Percentiles rank a stretch among this genome's conserved stretches.
Evolutionary conservation across 1,140 invertebrate species (phyloP).

Genomic region (Vanessa atalanta): DNA sequence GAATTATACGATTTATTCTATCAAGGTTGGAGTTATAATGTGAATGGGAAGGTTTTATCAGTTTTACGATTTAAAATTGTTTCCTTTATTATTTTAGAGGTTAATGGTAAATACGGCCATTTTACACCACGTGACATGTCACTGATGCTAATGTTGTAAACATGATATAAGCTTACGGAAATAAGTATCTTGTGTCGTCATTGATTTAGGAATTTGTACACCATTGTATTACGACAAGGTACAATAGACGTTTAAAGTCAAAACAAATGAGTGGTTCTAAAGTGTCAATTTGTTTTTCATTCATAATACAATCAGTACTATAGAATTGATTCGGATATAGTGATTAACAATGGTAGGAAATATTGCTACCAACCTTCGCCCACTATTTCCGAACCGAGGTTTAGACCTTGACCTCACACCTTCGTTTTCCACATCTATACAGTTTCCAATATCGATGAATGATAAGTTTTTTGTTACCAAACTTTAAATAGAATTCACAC

Average conservation of each 20-base stretch:
- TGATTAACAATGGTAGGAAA: conserved; percentile 21
- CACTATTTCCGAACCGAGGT: conserved; percentile 17
- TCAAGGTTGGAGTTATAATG: background rate
- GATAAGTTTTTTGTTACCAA: background rate
- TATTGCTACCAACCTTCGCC: background rate
- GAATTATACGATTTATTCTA: background rate
- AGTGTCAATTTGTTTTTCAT: background rate
- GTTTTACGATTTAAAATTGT: background rate
- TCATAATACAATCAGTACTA: background rate
- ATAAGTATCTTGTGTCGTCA: too few species aligned
- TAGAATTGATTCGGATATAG: conserved; percentile 7
- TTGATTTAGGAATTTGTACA: too few species aligned
- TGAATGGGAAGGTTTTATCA: conserved; percentile 5
- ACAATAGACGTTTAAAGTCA: too few species aligned
- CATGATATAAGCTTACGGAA: too few species aligned
- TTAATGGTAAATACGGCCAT: background rate
- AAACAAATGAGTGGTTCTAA: background rate
- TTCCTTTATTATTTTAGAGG: conserved; percentile 7
- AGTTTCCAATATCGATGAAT: conserved; percentile 23
- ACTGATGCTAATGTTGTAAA: too few species aligned
- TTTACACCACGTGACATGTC: too few species aligned
- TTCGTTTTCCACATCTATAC: background rate
- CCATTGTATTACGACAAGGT: too few species aligned
- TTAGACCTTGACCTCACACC: conserved; percentile 18
- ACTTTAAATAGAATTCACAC: too few species aligned